Evolutionary conservation across 2,797 vertebrate species (phyloP).

Genomic region (Lagorchestes hirsutus): DNA sequence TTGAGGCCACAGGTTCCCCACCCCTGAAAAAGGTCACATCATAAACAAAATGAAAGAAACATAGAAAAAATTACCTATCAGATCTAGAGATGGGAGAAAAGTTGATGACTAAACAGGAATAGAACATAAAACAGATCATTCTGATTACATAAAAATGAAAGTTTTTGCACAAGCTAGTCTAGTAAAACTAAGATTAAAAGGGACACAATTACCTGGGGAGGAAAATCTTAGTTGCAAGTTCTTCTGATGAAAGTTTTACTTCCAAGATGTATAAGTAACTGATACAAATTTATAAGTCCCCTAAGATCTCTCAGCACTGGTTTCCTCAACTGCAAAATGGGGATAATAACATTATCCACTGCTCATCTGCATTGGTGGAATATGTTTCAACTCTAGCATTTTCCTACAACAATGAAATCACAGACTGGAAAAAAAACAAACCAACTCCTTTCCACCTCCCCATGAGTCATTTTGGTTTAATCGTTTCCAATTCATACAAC

Average conservation of each 20-base stretch:
- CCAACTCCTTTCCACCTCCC: neutral
- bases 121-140: too few species aligned
- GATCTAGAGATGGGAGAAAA: too few species aligned
- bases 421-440: neutral
- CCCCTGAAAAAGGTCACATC: too few species aligned
- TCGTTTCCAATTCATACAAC: neutral
- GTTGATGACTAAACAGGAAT: too few species aligned
- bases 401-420: neutral
- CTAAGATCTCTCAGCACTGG: neutral
- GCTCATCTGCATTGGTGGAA: neutral
- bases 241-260: neutral
- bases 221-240: neutral
- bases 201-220: neutral
- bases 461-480: neutral
- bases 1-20: too few species aligned
- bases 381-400: neutral
- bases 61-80: too few species aligned
- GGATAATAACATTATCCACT: neutral
- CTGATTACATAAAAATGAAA: too few species aligned
- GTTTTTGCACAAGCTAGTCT: too few species aligned
- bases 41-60: too few species aligned
- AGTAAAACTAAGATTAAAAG: too few species aligned
- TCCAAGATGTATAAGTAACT: neutral
- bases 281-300: neutral
- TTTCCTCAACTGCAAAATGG: neutral